Percentiles rank a stretch among this genome's conserved stretches.
phyloP scores from a whole-genome alignment of 23 tunicate genomes.

The Trididemnum nubilum region DNA sequence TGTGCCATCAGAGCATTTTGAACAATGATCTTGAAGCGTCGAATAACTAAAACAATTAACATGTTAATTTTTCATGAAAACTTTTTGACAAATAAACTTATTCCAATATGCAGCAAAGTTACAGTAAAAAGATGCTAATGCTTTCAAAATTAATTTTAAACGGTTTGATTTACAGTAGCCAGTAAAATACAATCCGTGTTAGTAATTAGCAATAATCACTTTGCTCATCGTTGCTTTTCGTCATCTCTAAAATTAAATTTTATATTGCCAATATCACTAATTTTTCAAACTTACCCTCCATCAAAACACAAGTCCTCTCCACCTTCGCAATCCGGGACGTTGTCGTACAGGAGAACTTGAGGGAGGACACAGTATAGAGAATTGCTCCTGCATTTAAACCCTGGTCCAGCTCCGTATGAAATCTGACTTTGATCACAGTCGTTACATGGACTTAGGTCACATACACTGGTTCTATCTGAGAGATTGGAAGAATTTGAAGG shows the following conservation, averaged over 20 bases:
- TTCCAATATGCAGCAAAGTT: no score
- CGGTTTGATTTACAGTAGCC: no score
- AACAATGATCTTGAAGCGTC: not conserved
- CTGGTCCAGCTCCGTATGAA: conserved; percentile 39
- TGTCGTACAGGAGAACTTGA: conserved; percentile 52
- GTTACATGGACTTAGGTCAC: conserved; percentile 42
- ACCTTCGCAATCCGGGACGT: conserved; percentile 50
- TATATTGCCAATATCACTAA: no score
- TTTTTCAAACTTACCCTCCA: conserved; percentile 9
- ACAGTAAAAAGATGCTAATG: no score
- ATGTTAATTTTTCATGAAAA: no score
- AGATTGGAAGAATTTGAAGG: not conserved
- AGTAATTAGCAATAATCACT: no score
- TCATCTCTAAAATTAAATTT: no score
- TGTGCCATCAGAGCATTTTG: not conserved
- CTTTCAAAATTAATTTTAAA: no score
- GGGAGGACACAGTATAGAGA: conserved; percentile 43
- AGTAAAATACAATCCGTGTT: no score
- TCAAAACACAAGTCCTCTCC: conserved; percentile 60
- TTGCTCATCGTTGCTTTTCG: no score
- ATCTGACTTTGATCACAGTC: conserved; percentile 15
- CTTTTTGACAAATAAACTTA: no score
- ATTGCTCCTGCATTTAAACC: conserved; percentile 53
- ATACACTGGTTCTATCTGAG: not conserved
- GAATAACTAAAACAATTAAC: conserved; percentile 21